Evolutionary conservation across 2,888 invertebrate species (phyloP).

Genomic region (Hololepta plana): DNA sequence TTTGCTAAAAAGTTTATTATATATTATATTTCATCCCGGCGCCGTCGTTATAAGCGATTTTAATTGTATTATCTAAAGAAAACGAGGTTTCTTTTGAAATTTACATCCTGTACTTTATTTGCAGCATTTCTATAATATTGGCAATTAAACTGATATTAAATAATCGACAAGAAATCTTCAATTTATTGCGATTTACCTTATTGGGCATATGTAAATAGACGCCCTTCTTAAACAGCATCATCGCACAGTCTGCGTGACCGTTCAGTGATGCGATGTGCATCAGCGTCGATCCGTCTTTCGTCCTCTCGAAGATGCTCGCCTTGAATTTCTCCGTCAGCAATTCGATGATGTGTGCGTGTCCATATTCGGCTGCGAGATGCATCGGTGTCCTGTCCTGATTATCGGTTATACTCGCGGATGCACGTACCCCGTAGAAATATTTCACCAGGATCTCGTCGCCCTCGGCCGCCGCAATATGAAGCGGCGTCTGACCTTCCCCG

Average conservation of each 20-base stretch:
- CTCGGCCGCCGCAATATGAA: conserved; percentile 90
- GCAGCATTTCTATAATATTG: too few relatives aligned
- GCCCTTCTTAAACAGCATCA: conserved; percentile 96
- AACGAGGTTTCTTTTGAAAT: too few relatives aligned
- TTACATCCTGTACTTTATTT: too few relatives aligned
- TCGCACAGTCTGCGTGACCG: conserved; percentile 95
- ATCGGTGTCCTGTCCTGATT: conserved; percentile 95
- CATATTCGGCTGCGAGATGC: conserved; percentile 94
- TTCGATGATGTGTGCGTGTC: conserved; percentile 90
- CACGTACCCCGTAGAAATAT: conserved; percentile 86
- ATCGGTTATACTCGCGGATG: conserved; percentile 86
- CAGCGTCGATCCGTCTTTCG: conserved; percentile 94
- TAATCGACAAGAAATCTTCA: too few relatives aligned
- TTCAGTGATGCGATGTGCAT: conserved; percentile 97
- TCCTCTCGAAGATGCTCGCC: conserved; percentile 89
- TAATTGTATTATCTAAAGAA: too few relatives aligned
- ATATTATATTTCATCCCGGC: too few relatives aligned
- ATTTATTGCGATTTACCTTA: too few relatives aligned
- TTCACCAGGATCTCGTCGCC: conserved; percentile 91
- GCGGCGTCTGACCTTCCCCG: conserved; percentile 82
- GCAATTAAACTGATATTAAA: too few relatives aligned
- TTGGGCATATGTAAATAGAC: conserved; percentile 99
- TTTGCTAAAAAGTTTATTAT: too few relatives aligned
- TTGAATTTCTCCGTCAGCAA: conserved; percentile 93
- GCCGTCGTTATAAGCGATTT: too few relatives aligned